Evolutionary conservation across 2,797 vertebrate genomes (phyloP).

Genomic region (Australoheros facetus): DNA sequence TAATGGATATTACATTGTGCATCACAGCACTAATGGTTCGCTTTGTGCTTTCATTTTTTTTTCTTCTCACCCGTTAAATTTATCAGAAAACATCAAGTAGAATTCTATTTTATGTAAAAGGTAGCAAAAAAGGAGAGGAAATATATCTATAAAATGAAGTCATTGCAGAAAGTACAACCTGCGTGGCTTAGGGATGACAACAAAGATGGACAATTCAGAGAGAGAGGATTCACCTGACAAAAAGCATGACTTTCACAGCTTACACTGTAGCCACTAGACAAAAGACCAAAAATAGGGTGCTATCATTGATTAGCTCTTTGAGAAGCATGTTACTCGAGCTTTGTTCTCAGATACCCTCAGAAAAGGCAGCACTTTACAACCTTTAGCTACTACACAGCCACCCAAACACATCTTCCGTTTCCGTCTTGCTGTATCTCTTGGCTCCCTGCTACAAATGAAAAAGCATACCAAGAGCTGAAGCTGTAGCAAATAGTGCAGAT

Average conservation of each 20-base stretch:
- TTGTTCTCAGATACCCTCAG: conserved; percentile 4
- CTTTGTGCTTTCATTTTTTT: conserved; percentile 39
- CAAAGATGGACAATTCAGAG: conserved; percentile 15
- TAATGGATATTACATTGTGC: conserved; percentile 4
- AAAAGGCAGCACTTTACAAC: conserved; percentile 3
- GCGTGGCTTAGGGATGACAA: conserved; percentile 19
- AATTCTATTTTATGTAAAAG: conserved; percentile 39
- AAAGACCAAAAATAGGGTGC: conserved; percentile 34
- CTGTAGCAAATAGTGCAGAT: conserved; percentile 23
- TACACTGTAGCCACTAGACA: conserved; percentile 35
- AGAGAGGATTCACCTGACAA: conserved; percentile 20
- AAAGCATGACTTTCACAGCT: conserved; percentile 41
- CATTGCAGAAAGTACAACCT: conserved; percentile 24
- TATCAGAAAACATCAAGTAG: conserved; percentile 17
- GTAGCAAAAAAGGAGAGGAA: conserved; percentile 7
- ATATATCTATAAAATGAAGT: conserved; percentile 7
- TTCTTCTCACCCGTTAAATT: conserved; percentile 4
- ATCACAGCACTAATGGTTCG: conserved; percentile 4
- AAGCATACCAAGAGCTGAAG: conserved; percentile 28
- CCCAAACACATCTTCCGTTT: conserved; percentile 8
- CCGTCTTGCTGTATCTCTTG: conserved; percentile 4
- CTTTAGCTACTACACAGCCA: conserved; percentile 3
- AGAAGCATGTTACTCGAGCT: conserved; percentile 18
- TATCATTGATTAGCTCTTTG: conserved; percentile 17
- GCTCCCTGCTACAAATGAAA: conserved; percentile 21